Base-by-base conservation (phyloP, 2,888 invertebrate species). In the Caenorhabditis zanzibari region DNA sequence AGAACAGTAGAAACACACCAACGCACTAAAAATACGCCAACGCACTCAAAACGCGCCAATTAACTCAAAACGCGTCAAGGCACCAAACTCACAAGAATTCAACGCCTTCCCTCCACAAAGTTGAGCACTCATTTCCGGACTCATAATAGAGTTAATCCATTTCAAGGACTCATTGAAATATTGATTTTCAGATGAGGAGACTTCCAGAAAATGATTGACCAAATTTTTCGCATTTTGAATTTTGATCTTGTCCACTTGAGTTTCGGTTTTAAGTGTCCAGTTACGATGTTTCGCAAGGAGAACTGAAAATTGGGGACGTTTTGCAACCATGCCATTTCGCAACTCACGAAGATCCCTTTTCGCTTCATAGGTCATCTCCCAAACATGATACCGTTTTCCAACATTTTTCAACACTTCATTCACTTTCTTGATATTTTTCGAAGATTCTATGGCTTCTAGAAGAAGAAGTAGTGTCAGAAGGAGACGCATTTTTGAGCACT, bases 131-230 rank as follows among this genome's bases (percentile, higher is more conserved):
- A 58, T n/a, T 26, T 58, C 35, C 2, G 35, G 0, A 4, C 35
- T 35, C 16, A 32, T n/a, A 19, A 32, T 32, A n/a, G 19, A 6
- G 32, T n/a, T 16, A 35, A 58, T 35, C 58, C 58, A 58, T 9
- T 32, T n/a, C 10, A 58, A 58, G 12, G 58, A 58, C 3, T 9
- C 35, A 19, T 58, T 35, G 58, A 35, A 58, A 19, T 35, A 35
- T 10, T n/a, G 9, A 9, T 58, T 32, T n/a, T 19, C 58, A 6
- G 32, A 12, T 5, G 58, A 58, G 19, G 58, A 58, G 7, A 10
- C 19, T 19, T 35, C 58, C 58, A 58, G n/a, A 9, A 58, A 35
- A 19, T 35, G 58, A 35, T 58, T n/a, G 9, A 58, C 32, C 35
- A 58, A 16, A 35, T 58, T 58, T n/a, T 35, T 16, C 1, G 58